Percentiles rank a stretch among this genome's conserved stretches.
These are phyloP conservation scores for Lasioglossum figueresi DNA, from an alignment of 2,888 invertebrate species.

Conservation along the genomic window DNA sequence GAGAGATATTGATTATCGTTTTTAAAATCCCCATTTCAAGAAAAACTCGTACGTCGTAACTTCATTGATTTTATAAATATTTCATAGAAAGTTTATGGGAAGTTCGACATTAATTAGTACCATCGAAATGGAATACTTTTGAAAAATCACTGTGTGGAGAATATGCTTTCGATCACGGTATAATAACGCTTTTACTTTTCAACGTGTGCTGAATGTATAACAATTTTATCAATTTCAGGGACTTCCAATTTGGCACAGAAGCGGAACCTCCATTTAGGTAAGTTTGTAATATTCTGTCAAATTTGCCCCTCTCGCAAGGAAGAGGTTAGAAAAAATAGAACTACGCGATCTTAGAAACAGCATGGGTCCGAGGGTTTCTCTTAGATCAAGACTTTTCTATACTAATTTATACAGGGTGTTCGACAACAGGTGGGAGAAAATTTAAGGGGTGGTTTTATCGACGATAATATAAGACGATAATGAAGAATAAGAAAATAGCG, in stretches of 20 bases:
- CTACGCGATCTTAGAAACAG: no score
- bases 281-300: slow-evolving; percentile 1
- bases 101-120: not conserved
- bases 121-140: not conserved
- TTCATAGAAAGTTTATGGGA: not conserved
- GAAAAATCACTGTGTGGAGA: not conserved
- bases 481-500: no score
- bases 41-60: not conserved
- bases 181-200: not conserved
- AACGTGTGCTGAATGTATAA: not conserved
- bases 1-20: not conserved
- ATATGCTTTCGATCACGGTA: not conserved
- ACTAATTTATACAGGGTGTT: no score
- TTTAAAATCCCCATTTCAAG: not conserved
- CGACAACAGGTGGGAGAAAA: no score
- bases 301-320: not conserved
- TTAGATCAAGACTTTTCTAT: no score
- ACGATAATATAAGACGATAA: no score
- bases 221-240: not conserved
- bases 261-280: not conserved
- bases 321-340: no score
- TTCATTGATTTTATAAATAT: not conserved
- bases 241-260: no score
- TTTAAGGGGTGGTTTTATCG: no score
- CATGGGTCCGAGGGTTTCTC: no score